Percentiles rank a stretch among this genome's conserved stretches.
Conservation (phyloP, 2,113 vertebrate species). For the Pontoporia blainvillei region DNA sequence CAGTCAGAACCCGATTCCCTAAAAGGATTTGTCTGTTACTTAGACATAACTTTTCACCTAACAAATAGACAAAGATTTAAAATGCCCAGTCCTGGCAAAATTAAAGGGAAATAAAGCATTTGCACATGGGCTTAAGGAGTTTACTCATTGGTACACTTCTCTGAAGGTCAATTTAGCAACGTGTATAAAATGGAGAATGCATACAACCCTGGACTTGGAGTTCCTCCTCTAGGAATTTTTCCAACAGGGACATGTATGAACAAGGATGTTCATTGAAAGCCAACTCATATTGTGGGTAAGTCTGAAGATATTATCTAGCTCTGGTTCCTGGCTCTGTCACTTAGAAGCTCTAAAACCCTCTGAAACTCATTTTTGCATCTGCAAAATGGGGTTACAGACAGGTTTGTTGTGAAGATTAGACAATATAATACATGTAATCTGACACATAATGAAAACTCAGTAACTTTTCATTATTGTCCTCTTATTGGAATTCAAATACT, state of each 20-base stretch:
- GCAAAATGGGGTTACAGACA: neutral
- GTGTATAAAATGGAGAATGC: neutral
- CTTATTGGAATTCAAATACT: neutral
- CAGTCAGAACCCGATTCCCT: neutral
- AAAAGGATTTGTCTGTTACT: neutral
- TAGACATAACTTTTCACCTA: neutral
- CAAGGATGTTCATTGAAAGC: neutral
- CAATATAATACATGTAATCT: neutral
- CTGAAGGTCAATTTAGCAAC: neutral
- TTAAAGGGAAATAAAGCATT: neutral
- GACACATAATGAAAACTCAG: neutral
- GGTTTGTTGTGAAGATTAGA: neutral
- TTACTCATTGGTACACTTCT: neutral
- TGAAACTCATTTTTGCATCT: neutral
- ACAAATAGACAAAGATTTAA: neutral
- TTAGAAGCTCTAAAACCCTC: neutral
- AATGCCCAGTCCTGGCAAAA: neutral
- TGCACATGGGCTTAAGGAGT: accelerated
- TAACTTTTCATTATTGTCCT: neutral
- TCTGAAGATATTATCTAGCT: neutral
- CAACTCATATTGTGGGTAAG: neutral
- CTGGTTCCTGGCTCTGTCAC: neutral
- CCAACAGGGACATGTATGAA: neutral
- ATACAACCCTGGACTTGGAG: neutral
- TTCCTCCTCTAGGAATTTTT: neutral